phyloP scores from a whole-genome alignment of 2,113 vertebrate genomes.

The Phyllostomus hastatus region DNA sequence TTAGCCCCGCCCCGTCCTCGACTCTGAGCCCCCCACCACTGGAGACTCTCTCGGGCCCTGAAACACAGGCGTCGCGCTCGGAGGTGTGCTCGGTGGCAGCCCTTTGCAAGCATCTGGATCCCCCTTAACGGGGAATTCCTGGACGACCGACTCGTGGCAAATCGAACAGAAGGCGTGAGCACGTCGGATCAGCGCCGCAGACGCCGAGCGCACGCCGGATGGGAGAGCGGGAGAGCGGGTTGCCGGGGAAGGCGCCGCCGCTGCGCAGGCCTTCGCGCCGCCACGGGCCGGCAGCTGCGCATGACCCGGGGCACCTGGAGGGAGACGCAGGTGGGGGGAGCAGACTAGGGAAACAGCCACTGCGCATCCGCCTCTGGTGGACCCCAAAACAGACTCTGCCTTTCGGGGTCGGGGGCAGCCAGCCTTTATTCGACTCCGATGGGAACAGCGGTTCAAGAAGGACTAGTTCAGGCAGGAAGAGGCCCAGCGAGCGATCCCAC shows the following conservation, averaged over 20 bases:
- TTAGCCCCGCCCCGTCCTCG: no score
- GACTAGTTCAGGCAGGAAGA: not conserved
- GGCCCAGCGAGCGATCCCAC: not conserved
- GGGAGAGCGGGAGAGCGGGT: not conserved
- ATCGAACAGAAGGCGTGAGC: no score
- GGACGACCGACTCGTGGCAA: not conserved
- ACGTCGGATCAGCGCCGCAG: not conserved
- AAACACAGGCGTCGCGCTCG: not conserved
- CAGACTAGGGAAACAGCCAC: not conserved
- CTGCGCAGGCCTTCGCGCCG: accelerated
- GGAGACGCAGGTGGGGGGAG: not conserved
- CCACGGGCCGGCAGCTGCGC: accelerated
- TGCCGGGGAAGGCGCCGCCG: not conserved
- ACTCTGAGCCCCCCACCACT: no score
- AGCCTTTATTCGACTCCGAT: not conserved
- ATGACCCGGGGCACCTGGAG: not conserved
- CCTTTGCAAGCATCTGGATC: accelerated
- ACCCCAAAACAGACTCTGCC: not conserved
- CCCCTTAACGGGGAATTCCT: not conserved
- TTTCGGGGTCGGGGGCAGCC: not conserved
- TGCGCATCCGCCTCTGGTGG: not conserved
- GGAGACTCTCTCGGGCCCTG: not conserved
- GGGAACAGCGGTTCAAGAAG: not conserved
- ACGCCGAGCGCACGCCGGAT: not conserved
- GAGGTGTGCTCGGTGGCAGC: not conserved